Percentiles rank a stretch among this genome's conserved stretches.
These are phyloP conservation scores for Mythimna ferrago DNA, from an alignment of 2,888 invertebrate species.

Conservation along the genomic window DNA sequence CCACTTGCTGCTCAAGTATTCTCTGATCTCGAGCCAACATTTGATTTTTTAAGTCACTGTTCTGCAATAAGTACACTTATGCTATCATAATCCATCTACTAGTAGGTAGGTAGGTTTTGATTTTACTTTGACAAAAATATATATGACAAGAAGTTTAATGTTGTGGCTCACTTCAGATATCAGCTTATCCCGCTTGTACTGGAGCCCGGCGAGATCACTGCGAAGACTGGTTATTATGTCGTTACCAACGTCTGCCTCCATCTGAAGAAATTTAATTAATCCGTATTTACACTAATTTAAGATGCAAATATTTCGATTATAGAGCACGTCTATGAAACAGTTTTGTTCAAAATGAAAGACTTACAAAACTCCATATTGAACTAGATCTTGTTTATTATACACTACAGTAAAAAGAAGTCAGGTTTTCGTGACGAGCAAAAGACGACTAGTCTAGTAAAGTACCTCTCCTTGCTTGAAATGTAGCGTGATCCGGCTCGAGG, in stretches of 20 bases:
- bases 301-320: not conserved
- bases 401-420: slow-evolving; percentile 69
- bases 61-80: slow-evolving; percentile 81
- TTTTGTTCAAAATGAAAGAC: slow-evolving; percentile 49
- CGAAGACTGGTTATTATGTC: slow-evolving; percentile 94
- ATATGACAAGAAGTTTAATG: not conserved
- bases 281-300: not conserved
- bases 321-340: not conserved
- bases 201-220: slow-evolving; percentile 96
- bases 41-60: slow-evolving; percentile 93
- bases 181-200: slow-evolving; percentile 95
- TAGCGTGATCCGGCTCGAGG: slow-evolving; percentile 86
- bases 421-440: slow-evolving; percentile 80
- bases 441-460: slow-evolving; percentile 80
- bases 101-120: not conserved
- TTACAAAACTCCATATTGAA: slow-evolving; percentile 76
- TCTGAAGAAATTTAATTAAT: slow-evolving; percentile 77
- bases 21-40: slow-evolving; percentile 93
- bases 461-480: slow-evolving; percentile 74
- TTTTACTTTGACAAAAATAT: not conserved
- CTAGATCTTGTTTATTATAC: slow-evolving; percentile 21
- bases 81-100: not conserved
- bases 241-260: slow-evolving; percentile 90
- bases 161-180: slow-evolving; percentile 92
- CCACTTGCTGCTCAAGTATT: slow-evolving; percentile 94